Base-by-base conservation (phyloP, 2,888 invertebrate species). In the Epirrita christyi region DNA sequence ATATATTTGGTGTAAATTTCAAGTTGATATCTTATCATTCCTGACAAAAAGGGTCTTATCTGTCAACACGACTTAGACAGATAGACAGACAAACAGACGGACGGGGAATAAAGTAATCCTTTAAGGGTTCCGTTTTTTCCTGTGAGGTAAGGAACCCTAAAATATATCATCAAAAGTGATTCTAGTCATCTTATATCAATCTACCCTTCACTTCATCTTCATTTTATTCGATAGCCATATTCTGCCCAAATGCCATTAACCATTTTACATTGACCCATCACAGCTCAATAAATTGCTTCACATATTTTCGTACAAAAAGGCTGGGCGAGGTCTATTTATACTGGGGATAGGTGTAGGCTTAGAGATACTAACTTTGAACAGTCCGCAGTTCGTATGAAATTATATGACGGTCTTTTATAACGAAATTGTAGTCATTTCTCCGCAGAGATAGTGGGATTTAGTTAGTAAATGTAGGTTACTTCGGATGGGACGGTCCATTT, bases 381-480 rank as follows among this genome's bases (percentile, higher is more conserved):
- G 69, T 68, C 65, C 47, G 56, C 59, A 67, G 70, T 69, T 64
- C 68, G 59, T 74, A 71, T 69, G 71, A 75, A 75, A 71, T 75
- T 66, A 75, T 73, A 74, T 70, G 67, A 67, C 55, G 64, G 63
- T 64, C 72, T 68, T 76, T 77, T 77, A 75, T 78, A 68, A 64
- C 61, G 64, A 73, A 78, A 80, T 78, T 66, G 72, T 61, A 50
- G 56, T 64, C 67, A 80, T 78, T 74, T 71, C 59, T 76, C 74
- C 61, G 48, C 32, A 43, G 59, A 63, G 61, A 59, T 55, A 48
- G 41, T 48, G 54, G 50, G 55, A 50, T 55, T 60, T 60, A 46
- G 47, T 57, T 48, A n/a, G 43, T 51, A 57, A 43, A 57, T 57
- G 57, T 48, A 38, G 6, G 52, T 44, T 40, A 21, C 44, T 48